Conservation (phyloP, 2,113 vertebrate species). For the Burhinus bistriatus region DNA sequence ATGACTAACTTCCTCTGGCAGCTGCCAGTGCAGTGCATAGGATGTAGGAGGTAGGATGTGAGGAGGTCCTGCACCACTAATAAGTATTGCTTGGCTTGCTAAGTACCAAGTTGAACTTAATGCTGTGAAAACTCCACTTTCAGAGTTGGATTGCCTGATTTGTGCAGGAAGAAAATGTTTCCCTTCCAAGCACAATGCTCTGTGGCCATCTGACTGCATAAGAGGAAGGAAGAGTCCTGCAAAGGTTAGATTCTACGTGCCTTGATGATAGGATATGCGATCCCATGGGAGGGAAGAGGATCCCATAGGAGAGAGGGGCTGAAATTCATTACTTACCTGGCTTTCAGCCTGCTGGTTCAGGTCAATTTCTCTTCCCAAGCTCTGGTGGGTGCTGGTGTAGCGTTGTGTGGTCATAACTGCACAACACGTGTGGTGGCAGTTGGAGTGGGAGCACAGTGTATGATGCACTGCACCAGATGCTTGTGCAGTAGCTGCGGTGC, state of each 20-base stretch:
- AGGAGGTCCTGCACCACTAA: neutral
- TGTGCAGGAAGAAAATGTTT: neutral
- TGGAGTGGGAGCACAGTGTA: rapidly evolving
- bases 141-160: neutral
- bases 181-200: neutral
- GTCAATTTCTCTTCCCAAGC: neutral
- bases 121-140: neutral
- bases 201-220: neutral
- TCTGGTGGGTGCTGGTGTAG: neutral
- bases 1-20: constrained; percentile 43
- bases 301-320: neutral
- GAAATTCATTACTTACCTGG: neutral
- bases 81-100: neutral
- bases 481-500: rapidly evolving
- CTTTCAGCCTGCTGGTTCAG: neutral
- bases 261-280: neutral
- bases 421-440: rapidly evolving
- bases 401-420: rapidly evolving
- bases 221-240: neutral
- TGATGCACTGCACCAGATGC: rapidly evolving
- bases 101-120: neutral
- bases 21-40: neutral
- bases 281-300: neutral
- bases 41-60: neutral
- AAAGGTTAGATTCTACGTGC: neutral